Base-by-base conservation (phyloP, 2,888 invertebrate genomes). In the Drosophila maculinotata region DNA sequence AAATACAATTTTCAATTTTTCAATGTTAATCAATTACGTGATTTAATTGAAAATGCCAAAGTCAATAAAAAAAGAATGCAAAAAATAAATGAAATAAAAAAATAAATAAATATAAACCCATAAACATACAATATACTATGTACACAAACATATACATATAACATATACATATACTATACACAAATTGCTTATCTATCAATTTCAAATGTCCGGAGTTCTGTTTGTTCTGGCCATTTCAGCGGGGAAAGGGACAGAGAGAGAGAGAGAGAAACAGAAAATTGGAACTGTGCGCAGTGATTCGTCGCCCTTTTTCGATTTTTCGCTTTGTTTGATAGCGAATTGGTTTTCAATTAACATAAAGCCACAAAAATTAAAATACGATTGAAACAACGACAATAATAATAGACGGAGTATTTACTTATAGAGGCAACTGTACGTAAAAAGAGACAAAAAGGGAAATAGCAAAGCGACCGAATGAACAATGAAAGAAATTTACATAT, bases 1-100 rank as follows among this genome's bases (percentile, higher is more conserved):
- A 81, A 81, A 81, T 81, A 81, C 30, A 65, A 60, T 69, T 80
- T 81, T 68, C 62, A 66, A 81, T 79, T 74, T 80, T 73, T 72
- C 82, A 66, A 53, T 66, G 79, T 80, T 81, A 83, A 81, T 81
- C 81, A 81, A 81, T 83, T 80, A 80, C 76, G 84, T 81, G 84
- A 72, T 83, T 83, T 81, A 81, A 81, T 81, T 81, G 81, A 82
- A 81, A 74, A 76, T 62, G 69, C 70, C 78, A 83, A 76, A 83
- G 84, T 81, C 81, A 81, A 81, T 72, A 81, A 38, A 36, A 65
- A 45, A 65, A 68, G n/a, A 65, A 30, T 33, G 39, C 56, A 63
- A 28, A 17, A 58, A 52, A 45, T 53, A 42, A 45, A 39, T 38
- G 49, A 53, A 63, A 45, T 20, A 3, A n/a, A 14, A 45, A 45